These are phyloP conservation scores for Aethes cnicana DNA, from an alignment of 2,888 invertebrate species.

Conservation along the genomic window DNA sequence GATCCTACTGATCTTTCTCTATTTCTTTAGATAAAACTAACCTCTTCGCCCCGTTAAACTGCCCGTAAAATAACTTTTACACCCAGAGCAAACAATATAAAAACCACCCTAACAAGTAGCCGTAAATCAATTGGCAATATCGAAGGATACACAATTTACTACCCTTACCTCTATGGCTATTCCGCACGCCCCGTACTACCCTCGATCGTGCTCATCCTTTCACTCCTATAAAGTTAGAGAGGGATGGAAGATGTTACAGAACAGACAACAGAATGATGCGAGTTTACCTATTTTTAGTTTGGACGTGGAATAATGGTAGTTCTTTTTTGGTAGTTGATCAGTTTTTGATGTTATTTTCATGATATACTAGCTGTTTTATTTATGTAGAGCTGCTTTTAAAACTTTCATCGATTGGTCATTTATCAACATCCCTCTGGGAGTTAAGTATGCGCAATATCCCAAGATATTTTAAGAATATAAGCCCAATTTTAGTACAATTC, in stretches of 20 bases:
- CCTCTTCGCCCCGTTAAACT: neutral
- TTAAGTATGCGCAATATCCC: no score
- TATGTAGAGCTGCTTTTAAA: no score
- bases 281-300: slow-evolving; percentile 19
- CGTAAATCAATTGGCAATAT: slow-evolving; percentile 30
- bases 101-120: slow-evolving; percentile 20
- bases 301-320: slow-evolving; percentile 25
- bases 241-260: neutral
- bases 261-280: neutral
- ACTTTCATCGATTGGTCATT: no score
- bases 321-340: slow-evolving; percentile 10
- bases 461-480: no score
- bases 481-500: no score
- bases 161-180: slow-evolving; percentile 16
- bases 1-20: no score
- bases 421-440: no score
- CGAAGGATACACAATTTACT: slow-evolving; percentile 24
- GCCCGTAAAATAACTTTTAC: slow-evolving; percentile 2
- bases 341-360: neutral
- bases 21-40: neutral
- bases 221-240: neutral
- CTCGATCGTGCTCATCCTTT: neutral
- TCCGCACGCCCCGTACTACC: neutral
- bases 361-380: neutral
- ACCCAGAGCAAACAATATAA: slow-evolving; percentile 1